Conservation (phyloP, 2,797 vertebrate genomes). For the Sebastes nivosus region DNA sequence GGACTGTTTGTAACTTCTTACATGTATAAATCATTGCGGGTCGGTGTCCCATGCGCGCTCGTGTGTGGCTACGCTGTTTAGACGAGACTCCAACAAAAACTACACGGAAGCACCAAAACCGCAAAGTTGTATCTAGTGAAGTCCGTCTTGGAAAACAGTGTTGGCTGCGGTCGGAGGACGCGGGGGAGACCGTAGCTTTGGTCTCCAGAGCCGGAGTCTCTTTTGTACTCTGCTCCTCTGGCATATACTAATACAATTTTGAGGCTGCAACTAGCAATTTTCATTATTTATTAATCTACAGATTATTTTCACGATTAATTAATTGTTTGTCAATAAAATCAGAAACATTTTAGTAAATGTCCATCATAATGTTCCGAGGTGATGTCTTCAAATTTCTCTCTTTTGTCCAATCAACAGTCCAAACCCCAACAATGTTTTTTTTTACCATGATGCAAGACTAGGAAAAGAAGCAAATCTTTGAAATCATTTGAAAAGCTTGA, state of each 20-base stretch:
- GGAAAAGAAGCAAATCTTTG: not conserved
- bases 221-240: accelerated
- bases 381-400: not conserved
- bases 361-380: not conserved
- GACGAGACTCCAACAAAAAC: too few species aligned
- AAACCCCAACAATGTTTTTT: not conserved
- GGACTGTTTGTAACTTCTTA: too few species aligned
- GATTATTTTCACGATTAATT: not conserved
- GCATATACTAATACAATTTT: not conserved
- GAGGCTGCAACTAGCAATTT: not conserved
- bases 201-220: too few species aligned
- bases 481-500: not conserved
- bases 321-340: not conserved
- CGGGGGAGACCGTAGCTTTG: too few species aligned
- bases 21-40: too few species aligned
- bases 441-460: not conserved
- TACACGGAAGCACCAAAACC: too few species aligned
- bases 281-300: not conserved
- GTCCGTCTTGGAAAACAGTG: too few species aligned
- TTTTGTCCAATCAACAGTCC: not conserved
- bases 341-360: not conserved
- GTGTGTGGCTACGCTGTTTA: too few species aligned
- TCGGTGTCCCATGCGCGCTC: too few species aligned
- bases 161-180: accelerated
- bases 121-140: too few species aligned